Evolutionary conservation across 2,113 vertebrate species (phyloP), one percentile per base, ranked within the genome.

Genomic region (Syrmaticus mikado): DNA sequence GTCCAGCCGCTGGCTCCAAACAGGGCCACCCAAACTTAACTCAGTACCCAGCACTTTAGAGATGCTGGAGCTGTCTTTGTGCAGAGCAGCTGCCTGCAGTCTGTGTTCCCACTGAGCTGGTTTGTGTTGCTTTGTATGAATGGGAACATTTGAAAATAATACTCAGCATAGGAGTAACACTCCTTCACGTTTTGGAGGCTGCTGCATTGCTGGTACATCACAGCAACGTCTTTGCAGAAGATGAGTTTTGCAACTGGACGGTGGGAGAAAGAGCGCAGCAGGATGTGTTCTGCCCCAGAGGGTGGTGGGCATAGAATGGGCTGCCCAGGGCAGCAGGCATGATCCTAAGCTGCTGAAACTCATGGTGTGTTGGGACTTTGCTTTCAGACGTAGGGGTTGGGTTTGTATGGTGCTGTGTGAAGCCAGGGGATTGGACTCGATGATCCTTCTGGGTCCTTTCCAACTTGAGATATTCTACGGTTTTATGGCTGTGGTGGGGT

Each of bases 101-200:
- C 50, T 32, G 8, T 1, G 2, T 32, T 41, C 55, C 12, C 41
- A 8, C 38, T 24, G 8, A 7, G 10, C 0, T 0, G n/a, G 5
- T 36, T 9, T 8, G 28, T 57, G 22, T 3, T 3, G 2, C 50
- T 60, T 61, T 0, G 4, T 24, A 1, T 11, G 38, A 28, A 46
- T 41, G 32, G 38, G 46, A 79, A 8, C 21, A 28, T 5, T 5
- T 20, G 45, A 8, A n/a, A 24, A 3, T 28, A n/a, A 18, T 4
- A 11, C 13, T 20, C n/a, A 25, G 24, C 40, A 11, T 3, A 1
- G 7, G 38, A 52, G 21, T 57, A 27, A 13, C 1, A 1, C 25
- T 12, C 2, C 11, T 41, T 73, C 57, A 22, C 22, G 11, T 0
- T 41, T 61, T 38, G 77, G 38, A 48, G 17, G 6, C 43, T 60